Percentiles rank a stretch among this genome's conserved stretches.
phyloP scores from a whole-genome alignment of 2,113 vertebrate species.

The Tachycineta bicolor region DNA sequence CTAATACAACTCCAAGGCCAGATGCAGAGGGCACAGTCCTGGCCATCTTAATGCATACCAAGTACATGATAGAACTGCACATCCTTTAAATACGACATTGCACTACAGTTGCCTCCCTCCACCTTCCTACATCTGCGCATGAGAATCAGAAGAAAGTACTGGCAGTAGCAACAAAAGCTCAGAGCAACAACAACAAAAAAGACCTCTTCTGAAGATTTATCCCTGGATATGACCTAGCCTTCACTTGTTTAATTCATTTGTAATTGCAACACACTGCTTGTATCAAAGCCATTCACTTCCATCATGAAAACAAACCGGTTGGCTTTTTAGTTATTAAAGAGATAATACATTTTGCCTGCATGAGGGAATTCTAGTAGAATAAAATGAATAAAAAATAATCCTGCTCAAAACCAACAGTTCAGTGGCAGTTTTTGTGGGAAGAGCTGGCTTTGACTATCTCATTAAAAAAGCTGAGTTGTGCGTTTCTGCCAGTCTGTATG shows the following conservation, averaged over 20 bases:
- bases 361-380: neutral
- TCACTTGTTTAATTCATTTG: neutral
- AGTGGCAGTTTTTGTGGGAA: neutral
- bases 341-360: neutral
- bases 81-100: neutral
- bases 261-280: neutral
- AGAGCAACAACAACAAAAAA: neutral
- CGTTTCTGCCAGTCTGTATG: neutral
- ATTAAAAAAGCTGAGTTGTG: neutral
- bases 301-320: neutral
- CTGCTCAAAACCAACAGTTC: neutral
- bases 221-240: neutral
- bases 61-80: neutral
- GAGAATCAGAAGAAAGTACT: neutral
- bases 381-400: neutral
- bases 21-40: neutral
- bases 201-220: neutral
- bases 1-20: neutral
- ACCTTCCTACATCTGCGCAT: rapidly evolving
- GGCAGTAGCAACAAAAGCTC: neutral
- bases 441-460: neutral
- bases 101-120: neutral
- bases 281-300: neutral
- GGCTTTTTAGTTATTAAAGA: neutral
- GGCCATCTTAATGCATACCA: neutral